phyloP scores from a whole-genome alignment of 64 coral and sea anemone species.

The Cladopsammia gracilis region DNA sequence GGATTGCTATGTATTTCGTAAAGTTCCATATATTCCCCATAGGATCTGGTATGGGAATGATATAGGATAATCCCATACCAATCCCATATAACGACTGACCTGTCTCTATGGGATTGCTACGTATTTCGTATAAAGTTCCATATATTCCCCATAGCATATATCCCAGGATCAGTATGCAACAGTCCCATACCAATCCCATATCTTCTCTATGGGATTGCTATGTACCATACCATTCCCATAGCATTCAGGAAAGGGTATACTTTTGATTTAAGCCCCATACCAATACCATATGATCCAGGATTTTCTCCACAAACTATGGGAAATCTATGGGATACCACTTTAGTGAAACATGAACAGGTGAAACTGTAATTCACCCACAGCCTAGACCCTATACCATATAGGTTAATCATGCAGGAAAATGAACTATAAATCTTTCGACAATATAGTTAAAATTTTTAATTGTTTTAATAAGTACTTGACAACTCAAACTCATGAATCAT shows the following conservation, averaged over 20 bases:
- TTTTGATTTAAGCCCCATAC: slow-evolving; percentile 42
- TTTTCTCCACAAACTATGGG: background rate
- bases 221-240: too few relatives aligned
- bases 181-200: slow-evolving; percentile 44
- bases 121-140: slow-evolving; percentile 71
- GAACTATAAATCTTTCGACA: too few relatives aligned
- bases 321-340: background rate
- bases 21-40: slow-evolving; percentile 24
- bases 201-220: slow-evolving; percentile 73
- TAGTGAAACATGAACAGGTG: background rate
- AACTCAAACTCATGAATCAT: too few relatives aligned
- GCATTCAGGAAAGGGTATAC: too few relatives aligned
- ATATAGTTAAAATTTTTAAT: too few relatives aligned
- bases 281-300: slow-evolving; percentile 47
- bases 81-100: slow-evolving; percentile 8
- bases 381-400: too few relatives aligned
- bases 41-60: slow-evolving; percentile 15
- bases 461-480: too few relatives aligned
- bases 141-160: slow-evolving; percentile 14
- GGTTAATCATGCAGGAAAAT: too few relatives aligned
- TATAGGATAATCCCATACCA: slow-evolving; percentile 55
- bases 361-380: too few relatives aligned
- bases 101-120: slow-evolving; percentile 70
- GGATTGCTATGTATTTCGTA: slow-evolving; percentile 70
- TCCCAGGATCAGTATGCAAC: background rate